phyloP scores from a whole-genome alignment of 2,888 invertebrate species.

The Scaptomyza reducta region DNA sequence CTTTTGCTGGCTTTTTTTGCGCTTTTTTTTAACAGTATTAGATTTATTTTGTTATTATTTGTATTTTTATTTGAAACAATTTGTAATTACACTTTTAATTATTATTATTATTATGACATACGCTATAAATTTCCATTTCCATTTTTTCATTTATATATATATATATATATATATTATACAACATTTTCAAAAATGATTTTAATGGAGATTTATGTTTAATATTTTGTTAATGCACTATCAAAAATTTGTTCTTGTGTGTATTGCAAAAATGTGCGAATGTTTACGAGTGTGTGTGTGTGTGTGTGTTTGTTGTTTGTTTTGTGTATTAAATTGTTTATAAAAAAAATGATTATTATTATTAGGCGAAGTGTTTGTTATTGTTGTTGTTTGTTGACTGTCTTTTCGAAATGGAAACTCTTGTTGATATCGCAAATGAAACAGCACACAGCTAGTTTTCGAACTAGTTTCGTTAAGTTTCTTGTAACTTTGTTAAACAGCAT shows the following conservation, averaged over 20 bases:
- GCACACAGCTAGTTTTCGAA: conserved; percentile 47
- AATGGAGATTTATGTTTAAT: conserved; percentile 13
- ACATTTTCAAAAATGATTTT: conserved; percentile 57
- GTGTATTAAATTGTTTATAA: conserved; percentile 49
- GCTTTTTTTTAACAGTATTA: conserved; percentile 59
- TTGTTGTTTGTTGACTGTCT: conserved; percentile 56
- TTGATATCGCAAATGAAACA: conserved; percentile 83
- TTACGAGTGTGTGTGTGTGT: not conserved
- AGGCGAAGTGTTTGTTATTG: conserved; percentile 37
- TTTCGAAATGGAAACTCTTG: conserved; percentile 81
- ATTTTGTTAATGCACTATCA: conserved; percentile 45
- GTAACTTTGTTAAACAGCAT: conserved; percentile 71
- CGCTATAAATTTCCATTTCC: conserved; percentile 28
- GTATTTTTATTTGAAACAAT: conserved; percentile 59
- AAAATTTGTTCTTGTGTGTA: conserved; percentile 54
- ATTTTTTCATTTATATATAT: conserved; percentile 24
- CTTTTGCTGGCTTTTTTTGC: conserved; percentile 37
- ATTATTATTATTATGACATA: conserved; percentile 43
- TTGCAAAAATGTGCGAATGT: conserved; percentile 71
- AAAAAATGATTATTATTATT: conserved; percentile 52
- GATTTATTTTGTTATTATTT: conserved; percentile 28
- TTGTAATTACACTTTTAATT: conserved; percentile 55
- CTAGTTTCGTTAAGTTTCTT: not conserved
- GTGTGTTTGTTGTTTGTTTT: conserved; percentile 11
- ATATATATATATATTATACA: conserved; percentile 50